Percentiles rank a stretch among this genome's conserved stretches.
phyloP scores from a whole-genome alignment of 1,140 invertebrate species.

The Drosophila kurseongensis region DNA sequence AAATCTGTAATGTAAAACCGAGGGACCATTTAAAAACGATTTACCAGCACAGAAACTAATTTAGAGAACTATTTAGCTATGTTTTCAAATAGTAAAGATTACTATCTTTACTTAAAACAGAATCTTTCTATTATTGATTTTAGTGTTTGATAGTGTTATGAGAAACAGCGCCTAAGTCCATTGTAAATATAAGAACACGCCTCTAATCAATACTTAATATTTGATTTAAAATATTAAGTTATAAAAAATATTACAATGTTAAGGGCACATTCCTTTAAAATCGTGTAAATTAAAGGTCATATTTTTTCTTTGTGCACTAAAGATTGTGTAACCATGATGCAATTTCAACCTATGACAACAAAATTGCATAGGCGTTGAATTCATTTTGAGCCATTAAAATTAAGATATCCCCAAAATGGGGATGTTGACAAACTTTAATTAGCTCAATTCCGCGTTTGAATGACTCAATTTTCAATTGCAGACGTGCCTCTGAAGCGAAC shows the following conservation, averaged over 20 bases:
- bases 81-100: no score
- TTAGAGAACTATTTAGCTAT: no score
- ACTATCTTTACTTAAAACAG: no score
- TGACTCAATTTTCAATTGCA: constrained; percentile 6
- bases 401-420: constrained; percentile 16
- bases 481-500: constrained; percentile 7
- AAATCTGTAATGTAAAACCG: not conserved
- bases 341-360: constrained; percentile 6
- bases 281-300: not conserved
- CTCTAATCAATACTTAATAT: no score
- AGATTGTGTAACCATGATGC: constrained; percentile 5
- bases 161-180: no score
- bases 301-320: not conserved
- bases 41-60: not conserved
- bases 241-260: no score
- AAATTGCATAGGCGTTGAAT: constrained; percentile 14
- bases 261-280: no score
- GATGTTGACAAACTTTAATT: constrained; percentile 23
- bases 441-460: constrained; percentile 1
- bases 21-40: not conserved
- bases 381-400: constrained; percentile 10
- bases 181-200: no score
- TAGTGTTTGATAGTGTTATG: not conserved
- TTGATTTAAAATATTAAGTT: no score
- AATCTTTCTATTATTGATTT: no score